Conservation (phyloP, 23 tunicate genomes). For the Aplidium turbinatum region DNA sequence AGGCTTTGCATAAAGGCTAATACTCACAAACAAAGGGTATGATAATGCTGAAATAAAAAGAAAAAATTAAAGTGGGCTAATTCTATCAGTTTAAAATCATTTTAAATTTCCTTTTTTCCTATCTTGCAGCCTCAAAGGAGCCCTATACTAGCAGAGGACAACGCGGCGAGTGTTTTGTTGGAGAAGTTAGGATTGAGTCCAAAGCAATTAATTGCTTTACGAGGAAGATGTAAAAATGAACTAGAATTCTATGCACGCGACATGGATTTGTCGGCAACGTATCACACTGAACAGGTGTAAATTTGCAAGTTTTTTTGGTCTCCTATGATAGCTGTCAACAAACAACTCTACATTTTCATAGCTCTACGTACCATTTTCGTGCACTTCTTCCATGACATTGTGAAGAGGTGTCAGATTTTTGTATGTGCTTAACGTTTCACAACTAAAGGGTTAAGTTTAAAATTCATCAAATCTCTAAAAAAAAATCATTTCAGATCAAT, state of each 20-base stretch:
- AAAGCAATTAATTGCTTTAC: conserved; percentile 2
- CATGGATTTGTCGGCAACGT: conserved; percentile 49
- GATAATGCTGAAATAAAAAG: not conserved
- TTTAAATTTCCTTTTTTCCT: too few relatives aligned
- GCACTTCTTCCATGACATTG: not conserved
- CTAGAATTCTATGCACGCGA: conserved; percentile 38
- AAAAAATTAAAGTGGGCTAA: too few relatives aligned
- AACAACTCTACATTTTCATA: not conserved
- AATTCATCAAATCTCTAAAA: too few relatives aligned
- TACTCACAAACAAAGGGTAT: not conserved
- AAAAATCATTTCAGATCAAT: conserved; percentile 37
- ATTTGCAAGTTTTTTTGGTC: not conserved
- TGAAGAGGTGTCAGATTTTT: not conserved
- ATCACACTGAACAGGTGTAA: conserved; percentile 59
- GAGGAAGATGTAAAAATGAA: conserved; percentile 17
- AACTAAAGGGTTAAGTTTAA: not conserved
- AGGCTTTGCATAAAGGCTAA: not conserved
- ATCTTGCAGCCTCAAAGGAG: conserved; percentile 36
- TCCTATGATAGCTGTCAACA: not conserved
- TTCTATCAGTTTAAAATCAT: too few relatives aligned
- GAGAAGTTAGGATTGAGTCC: conserved; percentile 47
- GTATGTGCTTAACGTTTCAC: not conserved
- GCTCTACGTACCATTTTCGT: not conserved
- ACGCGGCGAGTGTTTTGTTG: conserved; percentile 51
- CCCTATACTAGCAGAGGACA: conserved; percentile 46